Percentiles rank a stretch among this genome's conserved stretches.
Conservation (phyloP, 2,888 invertebrate genomes). For the Lochmaea crataegi region DNA sequence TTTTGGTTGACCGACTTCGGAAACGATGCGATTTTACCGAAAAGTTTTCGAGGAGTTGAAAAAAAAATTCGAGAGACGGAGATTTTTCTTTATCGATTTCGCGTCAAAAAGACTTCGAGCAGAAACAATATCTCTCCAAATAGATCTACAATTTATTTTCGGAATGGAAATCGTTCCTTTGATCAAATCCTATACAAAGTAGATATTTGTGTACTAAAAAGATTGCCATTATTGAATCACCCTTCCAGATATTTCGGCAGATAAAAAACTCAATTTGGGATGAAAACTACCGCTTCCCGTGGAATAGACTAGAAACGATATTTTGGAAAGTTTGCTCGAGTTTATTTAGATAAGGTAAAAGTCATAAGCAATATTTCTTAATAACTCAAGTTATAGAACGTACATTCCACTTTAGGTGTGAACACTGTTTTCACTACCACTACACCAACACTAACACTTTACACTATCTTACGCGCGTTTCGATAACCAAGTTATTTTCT, state of each 20-base stretch:
- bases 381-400: too few species aligned
- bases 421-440: too few species aligned
- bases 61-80: conserved; percentile 12
- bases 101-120: conserved; percentile 48
- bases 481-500: too few species aligned
- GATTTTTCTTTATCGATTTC: conserved; percentile 16
- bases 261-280: conserved; percentile 60
- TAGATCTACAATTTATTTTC: conserved; percentile 60
- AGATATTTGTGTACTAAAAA: conserved; percentile 60
- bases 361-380: too few species aligned
- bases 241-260: conserved; percentile 50
- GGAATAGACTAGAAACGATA: conserved; percentile 12
- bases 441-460: too few species aligned
- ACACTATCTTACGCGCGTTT: too few species aligned
- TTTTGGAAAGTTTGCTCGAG: conserved; percentile 6
- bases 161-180: conserved; percentile 54
- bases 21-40: neutral
- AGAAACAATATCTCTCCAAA: conserved; percentile 58
- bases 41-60: conserved; percentile 6
- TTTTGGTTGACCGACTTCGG: conserved; percentile 18
- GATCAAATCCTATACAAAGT: conserved; percentile 56
- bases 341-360: neutral
- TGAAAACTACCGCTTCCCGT: conserved; percentile 15
- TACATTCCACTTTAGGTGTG: too few species aligned
- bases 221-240: conserved; percentile 58